Conservation (phyloP, 2,888 invertebrate species). For the Parnassius apollo region DNA sequence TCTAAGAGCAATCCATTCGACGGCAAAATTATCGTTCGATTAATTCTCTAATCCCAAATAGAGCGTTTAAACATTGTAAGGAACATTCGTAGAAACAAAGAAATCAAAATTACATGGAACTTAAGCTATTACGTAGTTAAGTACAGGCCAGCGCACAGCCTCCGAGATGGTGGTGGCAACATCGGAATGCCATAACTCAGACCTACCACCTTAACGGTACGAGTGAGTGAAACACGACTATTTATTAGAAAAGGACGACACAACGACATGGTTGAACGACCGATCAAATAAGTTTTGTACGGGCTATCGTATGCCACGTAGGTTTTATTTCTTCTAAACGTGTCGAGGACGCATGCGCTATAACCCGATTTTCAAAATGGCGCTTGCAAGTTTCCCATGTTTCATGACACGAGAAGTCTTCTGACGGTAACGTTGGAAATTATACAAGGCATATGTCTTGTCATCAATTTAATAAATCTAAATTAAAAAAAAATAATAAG, state of each 20-base stretch:
- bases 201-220: conserved; percentile 78
- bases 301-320: conserved; percentile 69
- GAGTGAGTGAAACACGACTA: conserved; percentile 57
- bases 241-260: conserved; percentile 47
- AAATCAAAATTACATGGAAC: conserved; percentile 63
- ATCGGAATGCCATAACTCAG: conserved; percentile 79
- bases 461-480: too few relatives aligned
- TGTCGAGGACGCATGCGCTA: conserved; percentile 60
- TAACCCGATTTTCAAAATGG: conserved; percentile 62
- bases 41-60: conserved; percentile 55
- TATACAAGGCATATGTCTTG: background rate
- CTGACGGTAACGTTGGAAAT: conserved; percentile 31
- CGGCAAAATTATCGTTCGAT: conserved; percentile 18
- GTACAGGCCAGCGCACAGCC: conserved; percentile 56
- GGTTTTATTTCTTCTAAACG: conserved; percentile 74
- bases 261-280: conserved; percentile 77
- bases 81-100: conserved; percentile 53
- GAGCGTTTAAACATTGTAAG: conserved; percentile 58
- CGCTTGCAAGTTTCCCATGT: conserved; percentile 47
- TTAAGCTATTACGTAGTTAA: conserved; percentile 55
- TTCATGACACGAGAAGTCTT: conserved; percentile 42
- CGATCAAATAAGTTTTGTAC: conserved; percentile 80
- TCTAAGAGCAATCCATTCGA: background rate
- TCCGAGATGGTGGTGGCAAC: conserved; percentile 71
- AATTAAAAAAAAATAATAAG: too few relatives aligned